Evolutionary conservation across 2,797 vertebrate genomes (phyloP).

Genomic region (Xyrichtys novacula): DNA sequence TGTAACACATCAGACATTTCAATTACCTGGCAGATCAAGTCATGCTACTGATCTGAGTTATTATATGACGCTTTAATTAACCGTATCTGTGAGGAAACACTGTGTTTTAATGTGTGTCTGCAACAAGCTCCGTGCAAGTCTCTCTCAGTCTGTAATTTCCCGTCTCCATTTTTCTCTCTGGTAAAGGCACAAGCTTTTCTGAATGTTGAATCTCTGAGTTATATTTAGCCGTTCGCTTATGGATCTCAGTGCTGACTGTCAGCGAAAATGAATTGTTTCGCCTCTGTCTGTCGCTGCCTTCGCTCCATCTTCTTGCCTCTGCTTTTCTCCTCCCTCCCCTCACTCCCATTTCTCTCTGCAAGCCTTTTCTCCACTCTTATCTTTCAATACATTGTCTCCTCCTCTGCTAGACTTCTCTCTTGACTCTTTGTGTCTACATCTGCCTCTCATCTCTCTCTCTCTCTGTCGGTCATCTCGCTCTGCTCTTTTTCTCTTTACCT

Average conservation of each 20-base stretch:
- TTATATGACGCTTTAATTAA: slow-evolving; percentile 71
- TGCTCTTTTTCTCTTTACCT: slow-evolving; percentile 52
- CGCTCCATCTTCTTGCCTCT: slow-evolving; percentile 71
- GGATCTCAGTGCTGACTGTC: slow-evolving; percentile 82
- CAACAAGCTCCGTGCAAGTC: slow-evolving; percentile 35
- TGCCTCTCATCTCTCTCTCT: slow-evolving; percentile 58
- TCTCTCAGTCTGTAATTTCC: slow-evolving; percentile 54
- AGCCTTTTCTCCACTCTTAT: slow-evolving; percentile 68
- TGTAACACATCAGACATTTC: slow-evolving; percentile 51
- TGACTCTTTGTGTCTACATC: slow-evolving; percentile 55
- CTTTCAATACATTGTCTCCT: slow-evolving; percentile 61
- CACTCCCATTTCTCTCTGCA: slow-evolving; percentile 63
- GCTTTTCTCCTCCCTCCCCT: slow-evolving; percentile 58
- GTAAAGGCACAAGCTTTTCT: slow-evolving; percentile 60
- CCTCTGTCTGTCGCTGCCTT: slow-evolving; percentile 77
- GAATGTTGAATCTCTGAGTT: slow-evolving; percentile 78
- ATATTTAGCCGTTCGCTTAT: slow-evolving; percentile 83
- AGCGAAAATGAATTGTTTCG: slow-evolving; percentile 82
- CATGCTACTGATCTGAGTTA: slow-evolving; percentile 61
- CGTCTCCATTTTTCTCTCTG: slow-evolving; percentile 50
- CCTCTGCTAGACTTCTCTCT: slow-evolving; percentile 43
- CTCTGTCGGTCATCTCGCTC: slow-evolving; percentile 40
- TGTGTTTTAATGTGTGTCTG: slow-evolving; percentile 36
- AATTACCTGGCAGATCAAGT: slow-evolving; percentile 40
- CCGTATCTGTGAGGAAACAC: slow-evolving; percentile 53